Evolutionary conservation across 1,140 invertebrate species (phyloP).

Genomic region (Agraylea sexmaculata): DNA sequence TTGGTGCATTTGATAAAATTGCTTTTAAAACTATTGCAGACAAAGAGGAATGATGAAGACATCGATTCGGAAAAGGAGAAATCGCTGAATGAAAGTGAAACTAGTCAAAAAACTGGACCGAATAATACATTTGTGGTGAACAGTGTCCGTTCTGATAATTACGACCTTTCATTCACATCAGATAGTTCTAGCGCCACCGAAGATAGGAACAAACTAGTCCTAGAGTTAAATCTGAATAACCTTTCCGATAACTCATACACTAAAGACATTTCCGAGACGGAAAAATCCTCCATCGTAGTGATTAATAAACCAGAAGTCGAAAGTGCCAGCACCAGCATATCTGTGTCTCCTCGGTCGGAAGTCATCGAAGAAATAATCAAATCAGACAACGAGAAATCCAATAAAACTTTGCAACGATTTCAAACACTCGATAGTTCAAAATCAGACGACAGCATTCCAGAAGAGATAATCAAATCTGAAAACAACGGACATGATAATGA

Average conservation of each 20-base stretch:
- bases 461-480: constrained; percentile 14
- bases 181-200: constrained; percentile 10
- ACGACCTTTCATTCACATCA: constrained; percentile 17
- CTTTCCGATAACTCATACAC: constrained; percentile 11
- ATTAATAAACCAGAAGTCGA: constrained; percentile 4
- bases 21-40: constrained; percentile 12
- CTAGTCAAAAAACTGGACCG: constrained; percentile 7
- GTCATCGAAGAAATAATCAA: constrained; percentile 12
- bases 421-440: constrained; percentile 5
- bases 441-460: constrained; percentile 16
- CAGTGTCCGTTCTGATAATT: constrained; percentile 16
- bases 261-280: constrained; percentile 6
- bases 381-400: constrained; percentile 3
- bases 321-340: constrained; percentile 7
- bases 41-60: background rate
- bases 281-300: background rate
- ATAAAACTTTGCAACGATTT: constrained; percentile 6
- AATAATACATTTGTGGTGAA: constrained; percentile 15
- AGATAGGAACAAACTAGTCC: constrained; percentile 8
- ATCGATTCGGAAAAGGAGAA: constrained; percentile 8
- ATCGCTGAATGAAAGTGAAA: constrained; percentile 13
- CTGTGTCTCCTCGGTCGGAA: constrained; percentile 7
- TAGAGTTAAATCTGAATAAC: constrained; percentile 12
- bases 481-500: constrained; percentile 2
- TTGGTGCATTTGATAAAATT: constrained; percentile 15